Percentiles rank a stretch among this genome's conserved stretches.
phyloP scores from a whole-genome alignment of 1,140 invertebrate genomes.

The Papilio polyxenes region DNA sequence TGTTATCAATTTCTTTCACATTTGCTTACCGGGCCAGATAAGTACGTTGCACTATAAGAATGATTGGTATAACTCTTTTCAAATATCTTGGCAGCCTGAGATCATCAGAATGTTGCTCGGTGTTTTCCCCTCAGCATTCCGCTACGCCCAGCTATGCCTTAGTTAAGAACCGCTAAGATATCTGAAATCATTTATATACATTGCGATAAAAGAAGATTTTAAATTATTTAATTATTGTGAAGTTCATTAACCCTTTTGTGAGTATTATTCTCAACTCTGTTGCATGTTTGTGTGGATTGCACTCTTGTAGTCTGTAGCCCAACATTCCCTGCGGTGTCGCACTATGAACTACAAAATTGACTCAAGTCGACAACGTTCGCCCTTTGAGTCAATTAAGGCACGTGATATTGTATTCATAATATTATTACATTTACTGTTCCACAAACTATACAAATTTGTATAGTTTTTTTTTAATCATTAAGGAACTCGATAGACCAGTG shows the following conservation, averaged over 20 bases:
- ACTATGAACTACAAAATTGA: slow-evolving; percentile 16
- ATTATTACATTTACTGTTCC: not conserved
- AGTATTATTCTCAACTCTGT: not conserved
- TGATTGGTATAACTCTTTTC: no score
- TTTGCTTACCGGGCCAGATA: no score
- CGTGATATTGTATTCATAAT: not conserved
- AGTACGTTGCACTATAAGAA: no score
- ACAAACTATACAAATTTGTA: not conserved
- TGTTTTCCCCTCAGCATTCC: no score
- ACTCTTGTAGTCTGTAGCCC: not conserved
- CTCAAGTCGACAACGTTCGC: not conserved
- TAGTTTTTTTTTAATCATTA: not conserved
- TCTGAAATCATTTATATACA: no score
- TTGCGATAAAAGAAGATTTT: no score
- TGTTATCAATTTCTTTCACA: no score
- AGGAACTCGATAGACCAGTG: no score
- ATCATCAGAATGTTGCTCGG: no score
- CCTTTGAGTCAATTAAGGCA: not conserved
- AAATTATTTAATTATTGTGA: not conserved
- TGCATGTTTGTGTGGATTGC: not conserved
- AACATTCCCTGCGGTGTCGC: not conserved
- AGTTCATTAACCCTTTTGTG: not conserved
- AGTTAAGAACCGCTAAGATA: no score
- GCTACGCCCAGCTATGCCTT: no score
- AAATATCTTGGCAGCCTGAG: no score